Evolutionary conservation across 2,888 invertebrate species (phyloP).

Genomic region (Steromphala cineraria): DNA sequence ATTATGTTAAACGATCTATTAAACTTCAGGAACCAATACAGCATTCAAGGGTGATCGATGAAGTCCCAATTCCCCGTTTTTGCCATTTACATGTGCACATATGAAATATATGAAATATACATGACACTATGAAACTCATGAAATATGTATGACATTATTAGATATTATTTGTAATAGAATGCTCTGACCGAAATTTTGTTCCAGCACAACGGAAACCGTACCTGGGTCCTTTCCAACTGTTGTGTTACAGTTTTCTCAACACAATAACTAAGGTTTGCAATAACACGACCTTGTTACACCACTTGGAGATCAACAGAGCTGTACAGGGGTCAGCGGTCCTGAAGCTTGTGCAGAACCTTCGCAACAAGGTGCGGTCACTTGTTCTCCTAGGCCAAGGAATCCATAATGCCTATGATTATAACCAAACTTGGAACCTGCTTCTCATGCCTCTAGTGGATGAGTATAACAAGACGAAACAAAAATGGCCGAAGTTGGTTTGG

Average conservation of each 20-base stretch:
- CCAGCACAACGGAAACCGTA: background rate
- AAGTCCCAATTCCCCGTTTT: no score
- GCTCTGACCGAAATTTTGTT: no score
- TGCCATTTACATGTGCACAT: no score
- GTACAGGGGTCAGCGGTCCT: background rate
- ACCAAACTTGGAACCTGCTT: background rate
- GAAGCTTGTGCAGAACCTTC: background rate
- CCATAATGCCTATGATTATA: background rate
- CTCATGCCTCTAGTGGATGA: background rate
- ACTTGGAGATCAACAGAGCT: background rate
- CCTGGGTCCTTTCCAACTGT: background rate
- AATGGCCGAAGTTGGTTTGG: constrained; percentile 4
- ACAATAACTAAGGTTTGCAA: background rate
- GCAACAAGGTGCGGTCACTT: background rate
- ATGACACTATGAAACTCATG: no score
- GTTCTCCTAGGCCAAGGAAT: background rate
- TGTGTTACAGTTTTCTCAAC: background rate
- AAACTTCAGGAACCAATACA: no score
- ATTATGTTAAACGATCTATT: no score
- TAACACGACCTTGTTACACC: background rate
- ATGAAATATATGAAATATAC: no score
- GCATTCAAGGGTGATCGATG: no score
- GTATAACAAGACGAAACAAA: background rate
- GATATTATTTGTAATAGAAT: no score
- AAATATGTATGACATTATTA: no score